Evolutionary conservation across 2,113 vertebrate genomes (phyloP).

Genomic region (Oxygymnocypris stewartii): DNA sequence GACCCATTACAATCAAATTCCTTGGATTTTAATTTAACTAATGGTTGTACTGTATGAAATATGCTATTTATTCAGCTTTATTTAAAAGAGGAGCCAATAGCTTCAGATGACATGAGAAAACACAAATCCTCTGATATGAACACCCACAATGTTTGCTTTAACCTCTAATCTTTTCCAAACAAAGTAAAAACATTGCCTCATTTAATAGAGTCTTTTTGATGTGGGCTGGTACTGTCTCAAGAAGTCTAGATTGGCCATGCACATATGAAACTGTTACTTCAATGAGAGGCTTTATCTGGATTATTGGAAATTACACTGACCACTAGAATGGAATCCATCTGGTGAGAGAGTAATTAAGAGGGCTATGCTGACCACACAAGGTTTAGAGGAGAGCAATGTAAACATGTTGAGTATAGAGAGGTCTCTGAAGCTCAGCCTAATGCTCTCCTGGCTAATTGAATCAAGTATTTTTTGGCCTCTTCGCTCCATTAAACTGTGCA

Average conservation of each 20-base stretch:
- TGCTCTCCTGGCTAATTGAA: conserved; percentile 35
- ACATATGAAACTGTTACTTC: conserved; percentile 13
- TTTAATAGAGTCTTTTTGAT: not conserved
- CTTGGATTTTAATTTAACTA: too few relatives aligned
- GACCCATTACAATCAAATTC: not conserved
- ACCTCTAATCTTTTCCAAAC: conserved; percentile 28
- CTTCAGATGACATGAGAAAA: conserved; percentile 8
- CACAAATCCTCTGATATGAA: not conserved
- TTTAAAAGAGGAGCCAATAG: not conserved
- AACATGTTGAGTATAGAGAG: conserved; percentile 25
- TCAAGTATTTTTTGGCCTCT: conserved; percentile 29
- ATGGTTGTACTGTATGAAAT: not conserved
- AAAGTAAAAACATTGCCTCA: conserved; percentile 16
- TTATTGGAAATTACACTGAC: conserved; percentile 36
- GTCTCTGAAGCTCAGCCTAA: conserved; percentile 36
- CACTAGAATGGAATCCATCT: conserved; percentile 28
- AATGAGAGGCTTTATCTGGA: conserved; percentile 30
- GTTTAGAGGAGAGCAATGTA: conserved; percentile 30
- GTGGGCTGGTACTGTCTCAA: not conserved
- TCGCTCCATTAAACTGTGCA: conserved; percentile 32
- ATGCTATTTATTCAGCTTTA: not conserved
- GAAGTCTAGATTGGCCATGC: conserved; percentile 23
- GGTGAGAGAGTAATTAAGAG: conserved; percentile 26
- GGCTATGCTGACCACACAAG: conserved; percentile 13
- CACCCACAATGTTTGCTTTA: conserved; percentile 5